phyloP scores from a whole-genome alignment of 2,888 invertebrate species.

The Drosophila greeni region DNA sequence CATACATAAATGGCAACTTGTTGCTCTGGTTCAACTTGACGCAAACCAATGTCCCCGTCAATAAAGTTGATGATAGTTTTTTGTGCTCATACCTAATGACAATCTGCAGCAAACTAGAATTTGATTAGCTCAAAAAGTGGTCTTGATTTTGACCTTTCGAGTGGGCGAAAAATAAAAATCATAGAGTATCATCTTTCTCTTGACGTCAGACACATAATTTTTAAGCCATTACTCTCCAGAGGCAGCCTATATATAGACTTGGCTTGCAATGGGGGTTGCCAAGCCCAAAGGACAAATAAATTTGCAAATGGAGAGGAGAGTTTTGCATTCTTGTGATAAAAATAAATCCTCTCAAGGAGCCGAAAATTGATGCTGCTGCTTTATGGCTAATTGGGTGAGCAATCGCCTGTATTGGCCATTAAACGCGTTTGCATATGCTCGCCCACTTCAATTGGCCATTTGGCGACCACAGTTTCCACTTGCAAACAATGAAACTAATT shows the following conservation, averaged over 20 bases:
- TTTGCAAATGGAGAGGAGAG: constrained; percentile 29
- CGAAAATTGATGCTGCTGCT: constrained; percentile 37
- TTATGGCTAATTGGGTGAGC: constrained; percentile 55
- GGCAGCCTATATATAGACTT: constrained; percentile 22
- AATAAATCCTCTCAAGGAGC: constrained; percentile 9
- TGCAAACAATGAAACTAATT: constrained; percentile 68
- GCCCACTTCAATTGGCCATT: constrained; percentile 22
- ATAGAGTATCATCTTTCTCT: constrained; percentile 28
- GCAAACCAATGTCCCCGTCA: constrained; percentile 12
- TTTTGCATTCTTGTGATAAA: constrained; percentile 12
- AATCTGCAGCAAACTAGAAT: constrained; percentile 23
- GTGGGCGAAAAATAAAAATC: neutral
- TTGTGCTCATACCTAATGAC: constrained; percentile 20
- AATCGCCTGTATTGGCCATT: constrained; percentile 45
- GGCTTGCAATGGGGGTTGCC: constrained; percentile 13
- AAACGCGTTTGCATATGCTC: constrained; percentile 1
- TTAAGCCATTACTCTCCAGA: constrained; percentile 10
- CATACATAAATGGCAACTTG: constrained; percentile 69
- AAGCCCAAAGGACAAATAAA: constrained; percentile 26
- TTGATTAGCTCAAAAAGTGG: constrained; percentile 18
- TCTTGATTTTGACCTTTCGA: constrained; percentile 29
- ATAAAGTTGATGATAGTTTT: constrained; percentile 18
- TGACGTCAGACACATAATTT: constrained; percentile 31
- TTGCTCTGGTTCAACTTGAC: constrained; percentile 46
- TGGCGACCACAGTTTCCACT: constrained; percentile 40